phyloP scores from a whole-genome alignment of 1,140 invertebrate genomes.

The Lutraria rhynchaena region DNA sequence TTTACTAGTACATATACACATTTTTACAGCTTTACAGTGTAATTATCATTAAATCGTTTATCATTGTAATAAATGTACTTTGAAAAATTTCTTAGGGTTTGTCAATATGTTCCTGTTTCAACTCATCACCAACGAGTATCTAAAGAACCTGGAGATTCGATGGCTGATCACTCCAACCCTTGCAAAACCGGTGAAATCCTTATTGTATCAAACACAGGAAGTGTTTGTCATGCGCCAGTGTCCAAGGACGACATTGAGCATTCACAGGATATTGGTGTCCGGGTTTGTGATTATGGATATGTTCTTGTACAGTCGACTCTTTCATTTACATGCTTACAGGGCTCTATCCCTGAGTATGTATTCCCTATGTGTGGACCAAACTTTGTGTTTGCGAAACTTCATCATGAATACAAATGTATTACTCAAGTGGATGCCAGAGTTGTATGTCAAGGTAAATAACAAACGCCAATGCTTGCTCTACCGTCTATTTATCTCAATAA shows the following conservation, averaged over 20 bases:
- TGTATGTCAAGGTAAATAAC: constrained; percentile 11
- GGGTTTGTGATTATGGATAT: neutral
- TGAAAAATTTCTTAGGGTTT: too few species aligned
- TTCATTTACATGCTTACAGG: neutral
- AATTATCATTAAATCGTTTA: too few species aligned
- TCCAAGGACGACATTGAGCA: neutral
- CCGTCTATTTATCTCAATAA: too few species aligned
- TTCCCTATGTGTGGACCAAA: neutral
- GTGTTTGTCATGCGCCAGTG: neutral
- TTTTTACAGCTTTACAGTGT: too few species aligned
- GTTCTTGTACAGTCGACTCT: neutral
- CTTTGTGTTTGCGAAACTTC: neutral
- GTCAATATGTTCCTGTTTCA: too few species aligned
- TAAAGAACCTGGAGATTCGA: too few species aligned
- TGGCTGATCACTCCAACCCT: neutral
- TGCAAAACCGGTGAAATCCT: constrained; percentile 4
- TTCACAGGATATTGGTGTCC: neutral
- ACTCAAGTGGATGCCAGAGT: neutral
- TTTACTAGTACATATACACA: too few species aligned
- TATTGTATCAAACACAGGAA: neutral
- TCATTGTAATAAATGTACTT: too few species aligned
- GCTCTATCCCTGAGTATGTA: neutral
- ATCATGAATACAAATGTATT: neutral
- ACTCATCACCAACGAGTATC: too few species aligned
- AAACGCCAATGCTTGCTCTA: too few species aligned